A percentile compares a stretch with the other conserved stretches of the same genome.
phyloP scores from a whole-genome alignment of 30 jellyfish, hydroid and myxozoan genomes.

The Aurelia coerulea region DNA sequence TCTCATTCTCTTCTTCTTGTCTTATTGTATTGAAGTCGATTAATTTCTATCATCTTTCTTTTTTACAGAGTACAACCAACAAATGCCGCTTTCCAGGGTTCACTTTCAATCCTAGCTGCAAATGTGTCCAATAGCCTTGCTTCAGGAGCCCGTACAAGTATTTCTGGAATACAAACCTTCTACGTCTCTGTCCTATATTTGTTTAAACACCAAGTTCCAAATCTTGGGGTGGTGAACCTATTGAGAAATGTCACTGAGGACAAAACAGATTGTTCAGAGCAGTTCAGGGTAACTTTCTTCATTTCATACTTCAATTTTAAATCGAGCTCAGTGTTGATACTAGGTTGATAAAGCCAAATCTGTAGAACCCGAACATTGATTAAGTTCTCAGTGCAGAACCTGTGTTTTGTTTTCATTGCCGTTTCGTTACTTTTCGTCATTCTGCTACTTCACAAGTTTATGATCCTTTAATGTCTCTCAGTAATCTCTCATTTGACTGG shows the following conservation, averaged over 20 bases:
- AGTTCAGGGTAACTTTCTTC: neutral
- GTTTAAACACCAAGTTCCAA: neutral
- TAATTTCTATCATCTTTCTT: no score
- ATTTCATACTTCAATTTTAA: neutral
- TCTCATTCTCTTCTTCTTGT: no score
- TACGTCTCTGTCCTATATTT: neutral
- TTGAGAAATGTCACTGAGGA: slow-evolving; percentile 3
- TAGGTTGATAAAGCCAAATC: no score
- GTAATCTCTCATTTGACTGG: no score
- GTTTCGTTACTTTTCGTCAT: no score
- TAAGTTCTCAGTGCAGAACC: no score
- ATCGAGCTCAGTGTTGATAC: no score
- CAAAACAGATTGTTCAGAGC: neutral
- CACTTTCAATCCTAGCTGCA: slow-evolving; percentile 5
- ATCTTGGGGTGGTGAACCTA: neutral
- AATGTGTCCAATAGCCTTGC: slow-evolving; percentile 7
- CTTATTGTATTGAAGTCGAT: no score
- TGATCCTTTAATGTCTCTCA: no score
- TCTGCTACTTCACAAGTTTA: no score
- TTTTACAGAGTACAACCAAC: slow-evolving; percentile 12
- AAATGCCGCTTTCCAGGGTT: slow-evolving; percentile 3
- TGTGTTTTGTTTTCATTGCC: no score
- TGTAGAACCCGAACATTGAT: no score
- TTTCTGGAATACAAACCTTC: neutral
- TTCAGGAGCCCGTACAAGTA: slow-evolving; percentile 34